phyloP scores from a whole-genome alignment of 2,888 invertebrate genomes.

The Amphiduros pacificus region DNA sequence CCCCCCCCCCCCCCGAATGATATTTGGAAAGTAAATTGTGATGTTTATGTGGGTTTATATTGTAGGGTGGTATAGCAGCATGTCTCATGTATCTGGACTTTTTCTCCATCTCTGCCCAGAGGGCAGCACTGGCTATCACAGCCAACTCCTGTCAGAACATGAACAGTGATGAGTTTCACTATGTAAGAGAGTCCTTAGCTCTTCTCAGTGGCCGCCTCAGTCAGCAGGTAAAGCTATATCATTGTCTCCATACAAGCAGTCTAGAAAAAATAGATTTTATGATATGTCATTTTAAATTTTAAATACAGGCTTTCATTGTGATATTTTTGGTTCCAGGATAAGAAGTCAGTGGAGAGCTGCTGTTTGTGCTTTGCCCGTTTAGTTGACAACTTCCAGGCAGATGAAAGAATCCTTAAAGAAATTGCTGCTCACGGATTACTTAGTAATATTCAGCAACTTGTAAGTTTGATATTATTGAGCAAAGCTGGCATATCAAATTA shows the following conservation, averaged over 20 bases:
- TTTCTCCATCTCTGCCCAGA: constrained; percentile 97
- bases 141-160: constrained; percentile 97
- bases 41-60: no score
- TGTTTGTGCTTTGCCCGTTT: constrained; percentile 94
- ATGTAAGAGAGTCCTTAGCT: constrained; percentile 84
- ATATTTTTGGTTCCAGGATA: constrained; percentile 71
- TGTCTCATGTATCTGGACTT: constrained; percentile 97
- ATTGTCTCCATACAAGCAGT: no score
- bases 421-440: constrained; percentile 87
- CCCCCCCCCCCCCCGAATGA: no score
- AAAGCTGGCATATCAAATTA: no score
- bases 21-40: no score
- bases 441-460: constrained; percentile 89
- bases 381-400: constrained; percentile 93
- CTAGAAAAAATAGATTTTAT: no score
- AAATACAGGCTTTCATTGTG: no score
- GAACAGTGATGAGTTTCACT: constrained; percentile 90
- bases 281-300: no score
- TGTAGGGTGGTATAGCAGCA: constrained; percentile 89
- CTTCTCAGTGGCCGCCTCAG: constrained; percentile 73
- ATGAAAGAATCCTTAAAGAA: constrained; percentile 86
- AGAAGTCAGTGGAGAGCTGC: constrained; percentile 96
- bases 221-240: constrained; percentile 62
- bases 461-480: no score
- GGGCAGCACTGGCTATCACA: constrained; percentile 92